Evolutionary conservation across 2,113 vertebrate species (phyloP).

Genomic region (Nesoenas mayeri): DNA sequence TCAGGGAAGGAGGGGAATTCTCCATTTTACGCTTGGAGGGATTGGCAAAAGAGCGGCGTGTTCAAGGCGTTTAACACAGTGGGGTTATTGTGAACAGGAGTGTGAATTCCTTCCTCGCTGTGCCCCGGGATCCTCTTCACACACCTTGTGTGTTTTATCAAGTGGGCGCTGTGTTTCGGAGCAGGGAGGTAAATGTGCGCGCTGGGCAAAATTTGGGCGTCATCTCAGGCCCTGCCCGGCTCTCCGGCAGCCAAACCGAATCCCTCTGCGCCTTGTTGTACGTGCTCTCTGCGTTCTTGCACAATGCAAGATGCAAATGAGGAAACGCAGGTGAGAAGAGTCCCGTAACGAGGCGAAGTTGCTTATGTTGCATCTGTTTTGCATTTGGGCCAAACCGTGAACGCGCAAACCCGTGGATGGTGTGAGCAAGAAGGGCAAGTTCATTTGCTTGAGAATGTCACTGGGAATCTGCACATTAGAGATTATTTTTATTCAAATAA

Average conservation of each 20-base stretch:
- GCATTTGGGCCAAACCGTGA: neutral
- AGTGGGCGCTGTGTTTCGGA: neutral
- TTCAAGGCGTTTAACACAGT: neutral
- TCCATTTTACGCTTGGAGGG: fast-evolving
- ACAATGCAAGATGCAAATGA: neutral
- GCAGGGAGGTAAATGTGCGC: fast-evolving
- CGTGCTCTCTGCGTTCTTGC: slow-evolving; percentile 14
- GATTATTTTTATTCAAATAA: neutral
- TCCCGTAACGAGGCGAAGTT: neutral
- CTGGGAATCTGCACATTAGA: neutral
- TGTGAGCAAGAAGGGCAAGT: neutral
- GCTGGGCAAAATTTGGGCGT: neutral
- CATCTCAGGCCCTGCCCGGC: neutral
- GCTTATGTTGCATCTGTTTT: neutral
- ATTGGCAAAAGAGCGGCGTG: neutral
- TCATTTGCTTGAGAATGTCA: slow-evolving; percentile 20
- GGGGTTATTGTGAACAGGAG: neutral
- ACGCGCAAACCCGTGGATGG: neutral
- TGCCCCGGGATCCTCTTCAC: neutral
- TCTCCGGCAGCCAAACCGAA: neutral
- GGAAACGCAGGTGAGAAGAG: neutral
- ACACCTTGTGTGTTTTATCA: fast-evolving
- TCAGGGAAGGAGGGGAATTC: neutral
- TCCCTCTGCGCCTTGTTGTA: neutral
- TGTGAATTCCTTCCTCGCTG: neutral